A percentile compares a stretch with the other conserved stretches of the same genome.
These are phyloP conservation scores for Tetraodon nigroviridis DNA, from an alignment of 2,113 vertebrate species.

Conservation along the genomic window DNA sequence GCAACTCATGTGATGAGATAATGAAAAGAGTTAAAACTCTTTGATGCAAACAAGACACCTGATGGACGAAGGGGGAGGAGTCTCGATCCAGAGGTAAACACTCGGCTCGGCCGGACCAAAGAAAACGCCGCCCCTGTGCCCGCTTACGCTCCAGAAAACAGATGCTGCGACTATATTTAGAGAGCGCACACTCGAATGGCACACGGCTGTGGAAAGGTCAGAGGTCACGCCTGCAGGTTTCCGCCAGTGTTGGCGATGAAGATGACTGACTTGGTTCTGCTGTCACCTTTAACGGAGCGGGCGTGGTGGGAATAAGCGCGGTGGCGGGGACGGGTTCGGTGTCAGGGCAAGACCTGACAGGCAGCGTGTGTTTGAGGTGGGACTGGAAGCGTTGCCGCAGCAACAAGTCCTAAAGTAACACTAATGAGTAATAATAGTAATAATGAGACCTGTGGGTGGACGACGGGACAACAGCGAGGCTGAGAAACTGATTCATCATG, in stretches of 20 bases:
- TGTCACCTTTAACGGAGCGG: not conserved
- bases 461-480: too few species aligned
- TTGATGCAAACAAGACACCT: not conserved
- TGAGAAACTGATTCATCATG: constrained; percentile 22
- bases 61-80: not conserved
- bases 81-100: too few species aligned
- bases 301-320: not conserved
- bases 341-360: constrained; percentile 56
- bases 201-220: constrained; percentile 10
- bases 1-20: constrained; percentile 17
- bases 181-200: constrained; percentile 4
- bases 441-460: not conserved
- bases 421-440: not conserved
- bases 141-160: constrained; percentile 3
- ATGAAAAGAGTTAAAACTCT: not conserved
- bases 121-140: too few species aligned
- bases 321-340: constrained; percentile 10
- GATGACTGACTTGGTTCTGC: not conserved
- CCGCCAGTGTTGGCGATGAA: not conserved
- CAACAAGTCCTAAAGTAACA: constrained; percentile 13
- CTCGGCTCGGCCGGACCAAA: too few species aligned
- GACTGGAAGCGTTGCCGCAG: not conserved
- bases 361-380: constrained; percentile 10
- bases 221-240: constrained; percentile 8
- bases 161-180: constrained; percentile 29